These are phyloP conservation scores for Microtus oregoni DNA, from an alignment of 2,113 vertebrate genomes.

Conservation along the genomic window DNA sequence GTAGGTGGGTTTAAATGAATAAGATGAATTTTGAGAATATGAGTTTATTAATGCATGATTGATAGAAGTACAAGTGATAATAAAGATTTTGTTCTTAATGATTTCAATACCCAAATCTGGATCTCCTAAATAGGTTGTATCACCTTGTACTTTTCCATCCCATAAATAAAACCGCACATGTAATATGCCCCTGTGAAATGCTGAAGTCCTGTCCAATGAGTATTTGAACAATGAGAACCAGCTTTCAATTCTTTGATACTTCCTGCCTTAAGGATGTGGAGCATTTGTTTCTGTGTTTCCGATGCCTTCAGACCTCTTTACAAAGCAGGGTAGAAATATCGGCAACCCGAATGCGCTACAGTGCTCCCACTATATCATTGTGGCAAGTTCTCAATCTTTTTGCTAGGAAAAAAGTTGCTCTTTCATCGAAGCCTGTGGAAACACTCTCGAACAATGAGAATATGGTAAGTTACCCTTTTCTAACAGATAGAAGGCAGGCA, in stretches of 20 bases:
- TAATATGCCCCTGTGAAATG: slow-evolving; percentile 83
- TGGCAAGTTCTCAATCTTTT: slow-evolving; percentile 56
- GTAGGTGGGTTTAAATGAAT: background rate
- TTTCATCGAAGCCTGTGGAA: slow-evolving; percentile 37
- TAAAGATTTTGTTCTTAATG: slow-evolving; percentile 82
- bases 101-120: slow-evolving; percentile 83
- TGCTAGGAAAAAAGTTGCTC: slow-evolving; percentile 13
- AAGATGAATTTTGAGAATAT: background rate
- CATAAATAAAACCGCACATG: slow-evolving; percentile 87
- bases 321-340: slow-evolving; percentile 62
- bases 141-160: slow-evolving; percentile 75
- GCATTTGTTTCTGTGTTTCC: slow-evolving; percentile 75
- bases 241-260: slow-evolving; percentile 81
- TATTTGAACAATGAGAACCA: slow-evolving; percentile 87
- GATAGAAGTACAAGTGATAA: slow-evolving; percentile 65
- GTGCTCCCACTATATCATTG: slow-evolving; percentile 50
- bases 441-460: slow-evolving; percentile 55
- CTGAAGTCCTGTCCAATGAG: slow-evolving; percentile 81
- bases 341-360: slow-evolving; percentile 62
- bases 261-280: slow-evolving; percentile 76
- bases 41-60: slow-evolving; percentile 75
- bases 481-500: background rate
- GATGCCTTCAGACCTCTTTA: slow-evolving; percentile 66
- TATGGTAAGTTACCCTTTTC: background rate
- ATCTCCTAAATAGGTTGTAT: slow-evolving; percentile 85